A percentile compares a stretch with the other conserved stretches of the same genome.
Conservation (phyloP, 2,113 vertebrate genomes). For the Vidua macroura region DNA sequence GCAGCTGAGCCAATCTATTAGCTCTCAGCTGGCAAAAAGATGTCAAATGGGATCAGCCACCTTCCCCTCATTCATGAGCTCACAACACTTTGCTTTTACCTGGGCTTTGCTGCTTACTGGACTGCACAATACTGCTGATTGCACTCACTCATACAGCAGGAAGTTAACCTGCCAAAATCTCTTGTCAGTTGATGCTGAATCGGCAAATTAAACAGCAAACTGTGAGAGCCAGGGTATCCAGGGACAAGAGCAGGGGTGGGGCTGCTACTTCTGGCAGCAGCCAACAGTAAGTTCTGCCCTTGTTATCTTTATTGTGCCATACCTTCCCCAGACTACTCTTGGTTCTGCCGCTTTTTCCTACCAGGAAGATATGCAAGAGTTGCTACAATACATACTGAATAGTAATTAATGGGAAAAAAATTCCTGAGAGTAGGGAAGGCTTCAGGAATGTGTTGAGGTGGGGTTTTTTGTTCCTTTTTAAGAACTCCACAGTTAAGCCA, state of each 20-base stretch:
- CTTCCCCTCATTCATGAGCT: background rate
- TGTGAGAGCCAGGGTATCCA: background rate
- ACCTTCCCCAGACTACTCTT: background rate
- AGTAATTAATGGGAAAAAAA: background rate
- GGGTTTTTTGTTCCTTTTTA: background rate
- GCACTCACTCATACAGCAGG: background rate
- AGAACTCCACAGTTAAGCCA: background rate
- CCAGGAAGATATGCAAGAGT: accelerated
- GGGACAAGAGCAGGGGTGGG: background rate
- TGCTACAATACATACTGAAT: background rate
- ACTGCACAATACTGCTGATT: background rate
- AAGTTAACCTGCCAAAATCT: background rate
- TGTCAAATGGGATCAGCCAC: background rate
- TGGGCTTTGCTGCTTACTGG: background rate
- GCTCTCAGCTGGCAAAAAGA: background rate
- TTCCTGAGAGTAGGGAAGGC: background rate
- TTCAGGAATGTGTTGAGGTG: background rate
- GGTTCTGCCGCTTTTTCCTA: background rate
- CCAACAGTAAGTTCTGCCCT: background rate
- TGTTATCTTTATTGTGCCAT: background rate
- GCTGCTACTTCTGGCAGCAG: background rate
- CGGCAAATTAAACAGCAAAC: background rate
- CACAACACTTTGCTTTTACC: background rate
- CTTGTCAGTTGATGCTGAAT: background rate
- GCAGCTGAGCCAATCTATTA: background rate